Evolutionary conservation across 2,888 invertebrate genomes (phyloP), one percentile per base, ranked within the genome.

Genomic region (Coleophora deauratella): DNA sequence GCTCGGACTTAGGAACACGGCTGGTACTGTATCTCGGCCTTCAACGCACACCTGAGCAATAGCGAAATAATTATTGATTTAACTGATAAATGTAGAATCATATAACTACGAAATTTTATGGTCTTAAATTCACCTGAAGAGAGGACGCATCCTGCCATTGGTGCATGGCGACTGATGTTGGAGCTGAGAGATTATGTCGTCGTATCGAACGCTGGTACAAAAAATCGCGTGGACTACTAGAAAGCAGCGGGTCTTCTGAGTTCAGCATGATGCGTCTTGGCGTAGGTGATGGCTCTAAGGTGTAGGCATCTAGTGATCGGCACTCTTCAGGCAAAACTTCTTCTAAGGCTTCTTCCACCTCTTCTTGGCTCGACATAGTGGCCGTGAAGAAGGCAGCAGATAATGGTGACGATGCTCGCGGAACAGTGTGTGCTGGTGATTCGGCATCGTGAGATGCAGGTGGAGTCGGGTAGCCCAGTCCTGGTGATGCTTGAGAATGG

Each of bases 211-310:
- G 56, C 51, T 81, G 84, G 43, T 84, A 69, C 6, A 84, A 87
- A 60, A 94, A 94, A 63, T 95, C 94, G 47, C 94, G 91, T 0
- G 95, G 94, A 52, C 91, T 94, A 44, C 94, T 94, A 0, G 95
- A 95, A 12, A 95, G 71, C 3, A 95, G 72, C 0, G 95, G 95
- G 68, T 95, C 95, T 59, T 95, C 95, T 0, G 94, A 94, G 65
- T 95, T 95, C 9, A 94, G 91, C 92, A 95, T 93, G 88, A 95
- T 95, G 59, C 94, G 92, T 3, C 91, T 92, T 50, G 94, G 91
- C 8, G 93, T 78, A 4, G 92, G 90, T 1, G 90, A 88, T 37
- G 90, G 87, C 38, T 89, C 88, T 59, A 89, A 79, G 37, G 91
- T 87, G 51, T 91, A 89, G 78, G 91, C 71, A 85, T 86, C 85